These are phyloP conservation scores for Philaenus spumarius DNA, from an alignment of 1,140 invertebrate genomes.

Conservation along the genomic window DNA sequence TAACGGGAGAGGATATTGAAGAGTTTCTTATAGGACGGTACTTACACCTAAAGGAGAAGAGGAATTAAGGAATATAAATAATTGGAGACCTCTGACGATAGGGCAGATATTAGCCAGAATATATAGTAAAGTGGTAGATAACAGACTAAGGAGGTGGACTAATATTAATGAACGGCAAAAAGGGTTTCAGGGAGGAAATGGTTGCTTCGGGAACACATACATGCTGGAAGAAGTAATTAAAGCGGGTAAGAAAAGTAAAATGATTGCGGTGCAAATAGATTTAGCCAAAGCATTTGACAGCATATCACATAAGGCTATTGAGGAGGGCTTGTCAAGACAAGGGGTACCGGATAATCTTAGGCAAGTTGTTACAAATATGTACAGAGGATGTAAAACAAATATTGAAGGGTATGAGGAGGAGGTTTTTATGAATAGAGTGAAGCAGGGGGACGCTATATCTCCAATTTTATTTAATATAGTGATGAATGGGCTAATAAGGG, in stretches of 20 bases:
- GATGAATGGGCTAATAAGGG: neutral
- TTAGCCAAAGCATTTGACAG: neutral
- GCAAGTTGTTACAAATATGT: neutral
- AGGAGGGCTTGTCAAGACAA: neutral
- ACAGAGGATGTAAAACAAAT: neutral
- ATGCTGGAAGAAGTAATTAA: neutral
- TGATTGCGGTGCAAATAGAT: neutral
- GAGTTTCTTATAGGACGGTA: neutral
- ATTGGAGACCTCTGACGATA: conserved; percentile 5
- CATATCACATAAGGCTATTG: neutral
- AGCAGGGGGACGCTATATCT: conserved; percentile 1
- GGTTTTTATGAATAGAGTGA: neutral
- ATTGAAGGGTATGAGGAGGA: neutral
- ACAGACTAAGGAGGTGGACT: neutral
- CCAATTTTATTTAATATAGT: conserved; percentile 2
- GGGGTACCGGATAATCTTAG: neutral
- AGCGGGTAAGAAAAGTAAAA: neutral
- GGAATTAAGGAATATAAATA: neutral
- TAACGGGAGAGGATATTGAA: too few relatives aligned
- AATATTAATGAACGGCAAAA: neutral
- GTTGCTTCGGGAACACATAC: neutral
- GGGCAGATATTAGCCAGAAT: neutral
- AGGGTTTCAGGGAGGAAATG: neutral
- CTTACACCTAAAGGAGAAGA: neutral
- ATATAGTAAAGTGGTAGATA: neutral